Percentiles rank a stretch among this genome's conserved stretches.
phyloP scores from a whole-genome alignment of 2,888 invertebrate species.

The Aphidoletes aphidimyza region DNA sequence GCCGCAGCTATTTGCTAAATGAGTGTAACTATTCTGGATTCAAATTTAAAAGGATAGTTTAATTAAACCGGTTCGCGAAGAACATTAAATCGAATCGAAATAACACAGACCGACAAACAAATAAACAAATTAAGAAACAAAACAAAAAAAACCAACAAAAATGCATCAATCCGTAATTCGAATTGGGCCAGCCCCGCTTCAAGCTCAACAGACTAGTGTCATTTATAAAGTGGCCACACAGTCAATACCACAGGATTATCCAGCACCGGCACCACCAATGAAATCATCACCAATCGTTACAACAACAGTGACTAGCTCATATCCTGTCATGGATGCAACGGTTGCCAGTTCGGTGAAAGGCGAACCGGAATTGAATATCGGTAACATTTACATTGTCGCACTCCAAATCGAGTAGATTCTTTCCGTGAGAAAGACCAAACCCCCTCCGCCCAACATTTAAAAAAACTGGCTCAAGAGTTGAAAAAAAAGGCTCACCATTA shows the following conservation, averaged over 20 bases:
- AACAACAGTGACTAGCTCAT: constrained; percentile 62
- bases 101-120: neutral
- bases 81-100: neutral
- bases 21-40: too few relatives aligned
- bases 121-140: neutral
- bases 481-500: too few relatives aligned
- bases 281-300: constrained; percentile 32
- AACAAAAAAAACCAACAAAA: neutral
- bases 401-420: too few relatives aligned
- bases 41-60: too few relatives aligned
- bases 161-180: constrained; percentile 61
- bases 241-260: neutral
- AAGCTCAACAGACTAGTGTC: constrained; percentile 62
- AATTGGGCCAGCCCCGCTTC: constrained; percentile 50
- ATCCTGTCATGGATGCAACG: constrained; percentile 67
- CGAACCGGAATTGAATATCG: constrained; percentile 66
- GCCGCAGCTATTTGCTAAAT: too few relatives aligned
- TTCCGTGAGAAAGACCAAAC: too few relatives aligned
- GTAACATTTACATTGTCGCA: constrained; percentile 60
- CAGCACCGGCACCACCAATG: constrained; percentile 14
- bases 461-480: too few relatives aligned
- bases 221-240: constrained; percentile 60
- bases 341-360: constrained; percentile 67
- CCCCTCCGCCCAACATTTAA: too few relatives aligned
- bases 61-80: neutral